Base-by-base conservation (phyloP, 2,113 vertebrate species). In the Pseudolaguvia tuberculata region DNA sequence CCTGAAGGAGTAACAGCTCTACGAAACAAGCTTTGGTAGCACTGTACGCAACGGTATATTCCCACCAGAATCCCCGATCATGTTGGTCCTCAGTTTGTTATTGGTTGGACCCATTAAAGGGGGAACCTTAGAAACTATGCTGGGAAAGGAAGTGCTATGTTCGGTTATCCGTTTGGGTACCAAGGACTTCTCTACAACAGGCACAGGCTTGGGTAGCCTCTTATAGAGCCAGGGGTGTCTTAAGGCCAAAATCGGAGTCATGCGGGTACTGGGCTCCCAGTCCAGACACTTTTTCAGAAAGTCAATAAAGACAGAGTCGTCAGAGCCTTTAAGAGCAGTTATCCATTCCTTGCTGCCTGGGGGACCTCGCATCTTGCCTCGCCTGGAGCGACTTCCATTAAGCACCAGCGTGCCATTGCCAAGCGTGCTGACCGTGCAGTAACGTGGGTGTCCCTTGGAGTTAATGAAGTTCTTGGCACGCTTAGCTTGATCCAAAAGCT, bases 381-480 rank as follows among this genome's bases (percentile, higher is more conserved):
- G 88, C 12, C 95, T 94, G 0, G 95, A 96, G 21, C 94, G 92
- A 17, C 93, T 90, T 23, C 94, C 96, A 0, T 86, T 91, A 2
- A 99, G 91, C 59, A 94, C 92, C 8, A 91, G 89, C 72, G 92
- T 91, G 21, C 96, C 96, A 0, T 94, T 95, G 0, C 92, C 83
- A 27, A 96, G 93, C 0, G 92, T 95, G 23, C 89, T 89, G 25
- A 90, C 88, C 0, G 92, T 93, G 72, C 96, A 99, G 90, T 99
- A 99, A 25, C 96, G 96, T 2, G 97, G 97, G 20, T 98, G 93
- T 63, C 96, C 96, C 88, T 96, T 97, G 21, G 96, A 99, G 87
- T 88, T 99, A 88, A 99, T 93, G 78, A 99, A 99, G 91, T 98
- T 96, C 90, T 98, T 98, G 85, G 94, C 92, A 79, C 95, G 87